A percentile compares a stretch with the other conserved stretches of the same genome.
Evolutionary conservation across 2,113 vertebrate genomes (phyloP).

Genomic region (Oenanthe melanoleuca): DNA sequence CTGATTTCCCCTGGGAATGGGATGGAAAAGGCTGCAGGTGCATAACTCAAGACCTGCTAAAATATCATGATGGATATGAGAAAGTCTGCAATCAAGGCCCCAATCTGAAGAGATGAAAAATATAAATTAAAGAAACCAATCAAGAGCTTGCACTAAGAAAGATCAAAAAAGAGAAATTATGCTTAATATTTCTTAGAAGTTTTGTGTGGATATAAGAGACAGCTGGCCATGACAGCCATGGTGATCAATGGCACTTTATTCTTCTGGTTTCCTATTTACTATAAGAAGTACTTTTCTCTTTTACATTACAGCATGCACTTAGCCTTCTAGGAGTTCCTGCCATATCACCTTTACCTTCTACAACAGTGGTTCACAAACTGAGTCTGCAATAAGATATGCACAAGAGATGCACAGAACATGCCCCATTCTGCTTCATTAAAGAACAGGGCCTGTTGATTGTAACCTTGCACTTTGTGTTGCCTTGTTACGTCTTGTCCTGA

Average conservation of each 20-base stretch:
- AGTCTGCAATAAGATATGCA: background rate
- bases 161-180: background rate
- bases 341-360: background rate
- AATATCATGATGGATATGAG: background rate
- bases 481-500: background rate
- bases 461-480: background rate
- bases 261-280: background rate
- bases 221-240: background rate
- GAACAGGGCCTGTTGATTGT: background rate
- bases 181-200: background rate
- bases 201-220: background rate
- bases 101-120: background rate
- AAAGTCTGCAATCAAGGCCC: background rate
- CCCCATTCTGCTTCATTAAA: background rate
- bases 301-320: background rate
- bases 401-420: background rate
- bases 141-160: background rate
- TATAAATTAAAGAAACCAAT: background rate
- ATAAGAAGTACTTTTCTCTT: background rate
- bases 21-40: background rate
- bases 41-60: background rate
- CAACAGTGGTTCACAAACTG: background rate
- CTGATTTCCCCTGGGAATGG: background rate
- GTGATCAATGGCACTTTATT: background rate
- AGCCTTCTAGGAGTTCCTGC: background rate